Base-by-base conservation (phyloP, 2,888 invertebrate species). In the Phyto melanocephala region DNA sequence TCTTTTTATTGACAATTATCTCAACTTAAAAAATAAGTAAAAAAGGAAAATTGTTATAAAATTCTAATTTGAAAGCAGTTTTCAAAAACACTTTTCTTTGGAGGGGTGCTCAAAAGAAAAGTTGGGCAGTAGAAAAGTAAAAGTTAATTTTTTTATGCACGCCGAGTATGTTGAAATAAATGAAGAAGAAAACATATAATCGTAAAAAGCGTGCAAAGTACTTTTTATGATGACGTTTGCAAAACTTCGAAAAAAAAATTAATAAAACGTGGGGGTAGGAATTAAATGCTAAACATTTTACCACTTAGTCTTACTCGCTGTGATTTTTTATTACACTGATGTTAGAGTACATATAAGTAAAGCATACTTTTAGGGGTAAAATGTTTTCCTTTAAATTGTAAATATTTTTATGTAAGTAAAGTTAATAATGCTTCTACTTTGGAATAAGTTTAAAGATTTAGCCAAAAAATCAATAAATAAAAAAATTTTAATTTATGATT, bases 151-250 rank as follows among this genome's bases (percentile, higher is more conserved):
- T 68, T 62, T 70, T 33, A 45, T 68, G 54, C 17, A 68, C 54
- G 13, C n/a, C n/a, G 54, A 62, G 54, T 70, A 60, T 58, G 40
- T 50, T 63, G 5, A 63, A 71, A 63, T 65, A 67, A 79, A 67
- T 52, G 67, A 79, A 42, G 50, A 67, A 67, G 52, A 79, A 52
- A n/a, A n/a, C n/a, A n/a, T n/a, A 52, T 79, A 60, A 60, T 72
- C 58, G 13, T 52, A 40, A 67, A 56, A 60, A 50, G 72, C 67
- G 58, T 65, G 58, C 58, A 65, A 79, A 72, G 42, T 52, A 45
- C 37, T 67, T 67, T 72, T 54, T 67, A 60, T 79, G 79, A 79
- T 79, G 79, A 79, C 72, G 79, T 67, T 72, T 35, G 72, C 72
- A 52, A 78, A 78, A 28, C 20, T 24, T 10, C 22, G 15, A 28